Percentiles rank a stretch among this genome's conserved stretches.
phyloP scores from a whole-genome alignment of 2,888 invertebrate genomes.

The Labia minor region DNA sequence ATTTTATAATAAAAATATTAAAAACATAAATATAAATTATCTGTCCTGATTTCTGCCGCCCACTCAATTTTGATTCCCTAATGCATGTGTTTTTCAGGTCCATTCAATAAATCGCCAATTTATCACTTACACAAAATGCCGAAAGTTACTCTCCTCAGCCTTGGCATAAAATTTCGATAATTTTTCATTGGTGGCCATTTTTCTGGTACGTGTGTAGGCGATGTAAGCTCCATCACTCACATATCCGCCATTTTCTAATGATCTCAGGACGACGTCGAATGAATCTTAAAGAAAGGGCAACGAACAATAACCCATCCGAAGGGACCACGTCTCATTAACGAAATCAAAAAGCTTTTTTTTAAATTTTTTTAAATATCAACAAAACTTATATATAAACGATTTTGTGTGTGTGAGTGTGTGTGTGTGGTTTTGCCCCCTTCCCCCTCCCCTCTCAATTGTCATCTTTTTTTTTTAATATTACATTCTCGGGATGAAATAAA shows the following conservation, averaged over 20 bases:
- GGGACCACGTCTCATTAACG: background rate
- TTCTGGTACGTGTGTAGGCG: background rate
- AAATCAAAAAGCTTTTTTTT: background rate
- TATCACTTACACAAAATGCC: background rate
- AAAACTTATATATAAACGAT: background rate
- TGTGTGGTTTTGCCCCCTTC: background rate
- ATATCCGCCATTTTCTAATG: background rate
- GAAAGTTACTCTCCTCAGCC: background rate
- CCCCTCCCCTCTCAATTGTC: background rate
- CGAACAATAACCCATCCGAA: background rate
- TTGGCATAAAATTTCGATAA: constrained; percentile 13
- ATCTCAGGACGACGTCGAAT: background rate
- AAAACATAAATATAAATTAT: too few species aligned
- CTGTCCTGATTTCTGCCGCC: too few species aligned
- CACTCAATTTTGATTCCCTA: too few species aligned
- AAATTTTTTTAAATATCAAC: too few species aligned
- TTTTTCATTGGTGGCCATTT: background rate
- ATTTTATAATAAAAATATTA: too few species aligned
- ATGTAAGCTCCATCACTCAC: background rate
- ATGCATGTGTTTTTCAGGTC: too few species aligned
- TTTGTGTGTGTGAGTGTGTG: too few species aligned
- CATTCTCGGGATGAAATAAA: background rate
- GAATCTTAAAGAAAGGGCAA: background rate
- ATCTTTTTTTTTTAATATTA: background rate
- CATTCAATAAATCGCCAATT: background rate